Evolutionary conservation across 2,113 vertebrate species (phyloP), one percentile per base, ranked within the genome.

Genomic region (Crotalus tigris): DNA sequence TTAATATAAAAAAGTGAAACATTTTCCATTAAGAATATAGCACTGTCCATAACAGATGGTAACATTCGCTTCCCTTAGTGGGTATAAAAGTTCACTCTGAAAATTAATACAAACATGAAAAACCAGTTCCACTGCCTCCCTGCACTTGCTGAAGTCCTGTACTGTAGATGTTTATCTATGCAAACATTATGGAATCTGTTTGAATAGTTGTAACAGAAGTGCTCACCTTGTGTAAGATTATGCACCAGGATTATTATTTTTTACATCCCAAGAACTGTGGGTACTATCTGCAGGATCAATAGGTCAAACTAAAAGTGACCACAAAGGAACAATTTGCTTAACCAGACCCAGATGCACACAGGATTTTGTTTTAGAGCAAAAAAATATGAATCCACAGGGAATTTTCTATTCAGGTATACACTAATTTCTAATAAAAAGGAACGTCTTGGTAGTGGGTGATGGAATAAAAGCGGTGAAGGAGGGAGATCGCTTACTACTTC

Each of bases 141-240:
- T 3, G 15, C 49, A 17, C 9, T 10, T 85, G 33, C 49, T 89
- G 19, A 88, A 89, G 44, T 46, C 90, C 44, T 89, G 54, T 2
- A 90, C 54, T 89, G 54, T 4, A 90, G 93, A 94, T 94, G 85
- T 90, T 92, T 89, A 93, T 92, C 93, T 24, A 21, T 69, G 64
- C 39, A 64, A 92, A 19, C 15, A 1, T 24, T 44, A 26, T 15
- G 49, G 49, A 81, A 89, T 59, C 64, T 87, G 59, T 46, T 24
- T 2, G 29, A 90, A 61, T 44, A 39, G 46, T 49, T 61, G 29
- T 61, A 85, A 59, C 4, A 44, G 64, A 90, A 51, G 46, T 44
- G 69, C 44, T 59, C 88, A 85, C 55, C 21, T 90, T 85, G 55
- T 75, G 53, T 19, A 85, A 69, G 29, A n/a, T 89, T 46, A 75